Conservation (phyloP, 2,888 invertebrate genomes). For the Apocheima hispidaria region DNA sequence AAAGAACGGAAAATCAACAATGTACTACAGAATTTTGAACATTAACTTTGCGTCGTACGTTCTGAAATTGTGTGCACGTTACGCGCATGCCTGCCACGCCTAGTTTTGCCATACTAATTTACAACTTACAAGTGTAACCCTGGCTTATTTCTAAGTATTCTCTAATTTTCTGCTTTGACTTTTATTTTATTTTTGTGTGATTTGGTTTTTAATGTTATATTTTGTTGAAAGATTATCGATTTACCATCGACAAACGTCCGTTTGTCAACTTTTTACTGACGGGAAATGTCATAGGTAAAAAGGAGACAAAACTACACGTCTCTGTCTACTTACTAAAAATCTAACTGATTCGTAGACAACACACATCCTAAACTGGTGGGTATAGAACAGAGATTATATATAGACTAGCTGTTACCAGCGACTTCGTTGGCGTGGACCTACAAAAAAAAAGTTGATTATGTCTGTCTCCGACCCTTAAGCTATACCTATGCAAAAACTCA, state of each 20-base stretch:
- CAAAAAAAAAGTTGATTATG: too few species aligned
- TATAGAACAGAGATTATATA: too few species aligned
- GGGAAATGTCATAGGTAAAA: neutral
- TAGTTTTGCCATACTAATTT: conserved; percentile 42
- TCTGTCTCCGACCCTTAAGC: too few species aligned
- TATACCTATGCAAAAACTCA: too few species aligned
- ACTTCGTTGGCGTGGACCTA: too few species aligned
- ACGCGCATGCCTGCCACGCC: conserved; percentile 37
- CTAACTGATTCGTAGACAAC: too few species aligned
- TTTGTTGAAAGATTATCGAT: conserved; percentile 32
- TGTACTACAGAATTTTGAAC: conserved; percentile 10
- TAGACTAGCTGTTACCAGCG: too few species aligned
- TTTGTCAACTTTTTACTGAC: conserved; percentile 16
- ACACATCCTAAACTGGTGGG: too few species aligned
- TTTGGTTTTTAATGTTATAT: conserved; percentile 45
- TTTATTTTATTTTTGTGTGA: conserved; percentile 46
- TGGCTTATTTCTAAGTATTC: conserved; percentile 43
- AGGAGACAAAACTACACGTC: neutral
- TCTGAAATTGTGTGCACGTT: conserved; percentile 28
- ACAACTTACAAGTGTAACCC: conserved; percentile 52
- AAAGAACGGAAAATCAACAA: conserved; percentile 12
- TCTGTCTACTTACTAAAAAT: too few species aligned
- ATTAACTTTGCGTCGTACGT: conserved; percentile 13
- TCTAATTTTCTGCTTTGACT: conserved; percentile 48
- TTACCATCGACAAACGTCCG: neutral